Base-by-base conservation (phyloP, 2,113 vertebrate genomes). In the Cairina moschata region DNA sequence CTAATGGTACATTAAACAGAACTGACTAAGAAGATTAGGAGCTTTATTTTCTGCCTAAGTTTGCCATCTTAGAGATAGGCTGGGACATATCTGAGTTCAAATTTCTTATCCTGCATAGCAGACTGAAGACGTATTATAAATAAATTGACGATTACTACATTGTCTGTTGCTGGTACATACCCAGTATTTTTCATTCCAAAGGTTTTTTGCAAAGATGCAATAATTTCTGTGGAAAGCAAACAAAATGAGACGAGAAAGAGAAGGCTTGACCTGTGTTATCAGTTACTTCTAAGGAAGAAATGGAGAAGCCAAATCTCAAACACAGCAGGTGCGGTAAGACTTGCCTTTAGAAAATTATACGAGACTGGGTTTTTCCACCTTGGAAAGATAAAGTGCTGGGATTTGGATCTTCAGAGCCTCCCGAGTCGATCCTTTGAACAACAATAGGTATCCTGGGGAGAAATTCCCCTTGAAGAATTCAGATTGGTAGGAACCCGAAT, bases 381-480 rank as follows among this genome's bases (percentile, higher is more conserved):
- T 78, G 40, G 69, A 65, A 79, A 40, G 36, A 89, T 84, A 48
- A 94, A 94, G 31, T 79, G n/a, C 34, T 72, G 55, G 69, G 55
- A 58, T 91, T 84, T 91, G 56, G 50, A 83, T 92, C 58, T 82
- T 86, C 75, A 84, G 42, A 75, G 72, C 36, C 40, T 83, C 46
- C 62, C 46, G 31, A 62, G 63, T 83, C 18, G 56, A 2, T 36
- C 76, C 31, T 66, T 81, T 90, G 80, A 95, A 87, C 67, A 82
- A 82, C 44, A 93, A 5, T 50, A 76, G 58, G 29, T 81, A 82
- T 88, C 69, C 58, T 2, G 2, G 58, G n/a, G 44, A 91, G 48
- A 91, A 50, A 83, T 89, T 95, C 87, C 81, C 90, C 86, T 66
- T 71, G 74, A 89, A 86, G 88, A 91, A 83, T 62, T 86, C 25